Evolutionary conservation across 2,888 invertebrate species (phyloP).

Genomic region (Chrysotoxum bicinctum): DNA sequence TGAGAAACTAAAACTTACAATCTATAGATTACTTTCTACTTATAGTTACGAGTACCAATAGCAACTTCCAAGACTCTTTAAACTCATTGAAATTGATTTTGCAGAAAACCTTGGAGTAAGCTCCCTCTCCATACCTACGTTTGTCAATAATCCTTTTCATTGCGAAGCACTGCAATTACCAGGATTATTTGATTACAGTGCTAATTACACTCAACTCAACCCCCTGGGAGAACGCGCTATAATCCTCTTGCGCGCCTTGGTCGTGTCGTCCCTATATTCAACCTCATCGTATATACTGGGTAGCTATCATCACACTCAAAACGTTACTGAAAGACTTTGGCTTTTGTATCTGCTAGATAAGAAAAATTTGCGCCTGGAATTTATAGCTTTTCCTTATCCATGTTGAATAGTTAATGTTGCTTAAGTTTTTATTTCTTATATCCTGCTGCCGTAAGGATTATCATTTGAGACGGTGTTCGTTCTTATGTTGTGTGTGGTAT

Average conservation of each 20-base stretch:
- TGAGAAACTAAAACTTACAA: no score
- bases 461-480: slow-evolving; percentile 36
- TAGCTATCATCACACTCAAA: slow-evolving; percentile 31
- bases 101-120: neutral
- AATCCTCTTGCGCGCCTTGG: slow-evolving; percentile 2
- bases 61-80: neutral
- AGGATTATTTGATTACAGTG: slow-evolving; percentile 76
- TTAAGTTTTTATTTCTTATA: slow-evolving; percentile 70
- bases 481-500: slow-evolving; percentile 30
- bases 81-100: slow-evolving; percentile 55
- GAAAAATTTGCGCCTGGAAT: slow-evolving; percentile 56
- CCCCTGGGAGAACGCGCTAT: slow-evolving; percentile 20
- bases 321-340: slow-evolving; percentile 29
- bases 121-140: neutral
- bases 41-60: neutral
- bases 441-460: slow-evolving; percentile 45
- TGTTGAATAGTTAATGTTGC: slow-evolving; percentile 71
- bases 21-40: no score
- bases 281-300: neutral
- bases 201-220: slow-evolving; percentile 61
- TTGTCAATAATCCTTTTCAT: slow-evolving; percentile 73
- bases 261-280: neutral
- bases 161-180: slow-evolving; percentile 75
- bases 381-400: slow-evolving; percentile 70
- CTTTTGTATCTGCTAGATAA: slow-evolving; percentile 62